Evolutionary conservation across 2,797 vertebrate species (phyloP), one percentile per base, ranked within the genome.

Genomic region (Characodon lateralis): DNA sequence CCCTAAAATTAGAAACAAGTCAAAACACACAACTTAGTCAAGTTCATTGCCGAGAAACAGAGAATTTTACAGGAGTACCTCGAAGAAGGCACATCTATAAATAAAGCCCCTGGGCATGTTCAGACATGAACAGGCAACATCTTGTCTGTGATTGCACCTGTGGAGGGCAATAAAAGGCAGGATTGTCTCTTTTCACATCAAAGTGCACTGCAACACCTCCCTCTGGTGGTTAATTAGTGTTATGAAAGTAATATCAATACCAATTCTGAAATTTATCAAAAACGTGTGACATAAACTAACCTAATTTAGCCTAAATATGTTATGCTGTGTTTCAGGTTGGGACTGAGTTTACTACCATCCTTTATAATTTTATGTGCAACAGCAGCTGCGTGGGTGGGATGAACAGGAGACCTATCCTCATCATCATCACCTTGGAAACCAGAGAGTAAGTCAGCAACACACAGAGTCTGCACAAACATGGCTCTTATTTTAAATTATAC

Each of bases 361-460:
- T 99, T 3, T 99, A 99, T 91, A 99, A 99, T 94, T 99, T 99
- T 87, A 99, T 99, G 98, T 99, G 98, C 91, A 99, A 99, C 95
- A 99, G 98, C 95, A 99, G 98, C 94, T 99, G 98, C 43, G 98
- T 99, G 22, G 98, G 98, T 20, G 98, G 98, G 56, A 99, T 99
- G 98, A 99, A 99, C 93, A 96, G 98, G 79, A 94, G 98, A 77
- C 98, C 98, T 55, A 99, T 99, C 90, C 97, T 99, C 88, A 98
- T 99, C 91, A 99, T 99, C 92, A 98, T 99, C 94, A 99, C 98
- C 4, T 92, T 99, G 91, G 98, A 99, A 94, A 97, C 95, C 0
- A 94, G 98, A 88, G 98, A 99, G 98, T 99, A 92, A 97, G 98
- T 96, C 28, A 58, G 12, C 41, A 43, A 8, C 58, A 58, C 51